A percentile compares a stretch with the other conserved stretches of the same genome.
These are phyloP conservation scores for Trissolcus brochymenae DNA, from an alignment of 2,888 invertebrate species.

Conservation along the genomic window DNA sequence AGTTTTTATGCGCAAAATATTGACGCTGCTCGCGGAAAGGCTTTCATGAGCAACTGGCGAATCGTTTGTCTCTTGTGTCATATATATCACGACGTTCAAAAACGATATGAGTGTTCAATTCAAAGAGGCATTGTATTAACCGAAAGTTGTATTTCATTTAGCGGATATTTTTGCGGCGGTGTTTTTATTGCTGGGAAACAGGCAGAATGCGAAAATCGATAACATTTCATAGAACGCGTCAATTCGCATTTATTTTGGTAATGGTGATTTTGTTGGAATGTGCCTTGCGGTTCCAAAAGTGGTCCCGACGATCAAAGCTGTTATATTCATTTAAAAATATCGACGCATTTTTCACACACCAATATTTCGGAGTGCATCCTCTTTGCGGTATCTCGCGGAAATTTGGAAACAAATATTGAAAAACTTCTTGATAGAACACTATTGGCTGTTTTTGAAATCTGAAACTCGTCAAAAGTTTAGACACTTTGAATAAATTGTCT, in stretches of 20 bases:
- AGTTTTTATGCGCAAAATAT: slow-evolving; percentile 46
- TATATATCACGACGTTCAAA: slow-evolving; percentile 3
- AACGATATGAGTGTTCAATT: background rate
- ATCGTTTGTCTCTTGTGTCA: slow-evolving; percentile 25
- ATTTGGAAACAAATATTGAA: slow-evolving; percentile 42
- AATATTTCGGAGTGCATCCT: slow-evolving; percentile 35
- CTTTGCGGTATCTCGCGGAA: background rate
- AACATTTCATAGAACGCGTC: no score
- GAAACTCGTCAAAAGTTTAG: slow-evolving; percentile 22
- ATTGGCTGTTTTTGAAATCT: slow-evolving; percentile 20
- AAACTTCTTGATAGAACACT: slow-evolving; percentile 30
- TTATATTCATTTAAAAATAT: slow-evolving; percentile 5
- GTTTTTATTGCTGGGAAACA: no score
- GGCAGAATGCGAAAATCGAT: no score
- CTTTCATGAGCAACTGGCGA: slow-evolving; percentile 22
- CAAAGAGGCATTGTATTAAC: no score
- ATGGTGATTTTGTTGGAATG: no score
- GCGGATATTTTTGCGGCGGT: no score
- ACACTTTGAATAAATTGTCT: background rate
- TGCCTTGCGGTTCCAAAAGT: background rate
- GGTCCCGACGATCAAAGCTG: slow-evolving; percentile 8
- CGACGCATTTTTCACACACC: background rate
- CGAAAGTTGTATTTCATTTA: no score
- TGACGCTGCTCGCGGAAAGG: slow-evolving; percentile 20
- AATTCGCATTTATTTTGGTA: no score